Conservation (phyloP, 1,140 invertebrate genomes). For the Euura saliciscinereae region DNA sequence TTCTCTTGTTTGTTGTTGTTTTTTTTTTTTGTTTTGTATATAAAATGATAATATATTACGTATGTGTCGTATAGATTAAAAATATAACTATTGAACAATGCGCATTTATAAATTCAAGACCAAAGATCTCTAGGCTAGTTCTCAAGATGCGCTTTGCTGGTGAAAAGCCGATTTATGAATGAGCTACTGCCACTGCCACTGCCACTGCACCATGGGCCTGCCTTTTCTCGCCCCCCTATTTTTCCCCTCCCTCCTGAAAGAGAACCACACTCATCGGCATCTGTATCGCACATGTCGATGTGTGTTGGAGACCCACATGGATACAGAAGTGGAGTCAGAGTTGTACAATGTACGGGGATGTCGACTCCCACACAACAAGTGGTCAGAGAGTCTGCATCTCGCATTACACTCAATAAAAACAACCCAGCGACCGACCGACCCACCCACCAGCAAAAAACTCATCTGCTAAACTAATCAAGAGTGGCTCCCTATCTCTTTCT, state of each 20-base stretch:
- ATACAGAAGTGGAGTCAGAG: neutral
- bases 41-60: too few species aligned
- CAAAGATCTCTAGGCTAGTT: neutral
- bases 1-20: too few species aligned
- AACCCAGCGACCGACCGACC: neutral
- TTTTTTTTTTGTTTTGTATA: too few species aligned
- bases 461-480: constrained; percentile 43
- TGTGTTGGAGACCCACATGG: constrained; percentile 13
- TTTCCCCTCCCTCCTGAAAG: neutral
- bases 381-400: constrained; percentile 36
- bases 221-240: neutral
- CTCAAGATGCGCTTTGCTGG: neutral
- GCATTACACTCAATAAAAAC: constrained; percentile 45
- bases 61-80: too few species aligned
- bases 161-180: constrained; percentile 20
- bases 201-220: constrained; percentile 12
- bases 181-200: constrained; percentile 15
- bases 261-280: constrained; percentile 17
- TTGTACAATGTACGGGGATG: neutral
- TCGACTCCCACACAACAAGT: constrained; percentile 13
- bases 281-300: neutral
- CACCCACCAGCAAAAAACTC: constrained; percentile 24
- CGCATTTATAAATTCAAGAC: too few species aligned
- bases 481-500: neutral
- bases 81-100: too few species aligned